Percentiles rank a stretch among this genome's conserved stretches.
Conservation (phyloP, 1,140 invertebrate species). For the Drosophila biarmipes region DNA sequence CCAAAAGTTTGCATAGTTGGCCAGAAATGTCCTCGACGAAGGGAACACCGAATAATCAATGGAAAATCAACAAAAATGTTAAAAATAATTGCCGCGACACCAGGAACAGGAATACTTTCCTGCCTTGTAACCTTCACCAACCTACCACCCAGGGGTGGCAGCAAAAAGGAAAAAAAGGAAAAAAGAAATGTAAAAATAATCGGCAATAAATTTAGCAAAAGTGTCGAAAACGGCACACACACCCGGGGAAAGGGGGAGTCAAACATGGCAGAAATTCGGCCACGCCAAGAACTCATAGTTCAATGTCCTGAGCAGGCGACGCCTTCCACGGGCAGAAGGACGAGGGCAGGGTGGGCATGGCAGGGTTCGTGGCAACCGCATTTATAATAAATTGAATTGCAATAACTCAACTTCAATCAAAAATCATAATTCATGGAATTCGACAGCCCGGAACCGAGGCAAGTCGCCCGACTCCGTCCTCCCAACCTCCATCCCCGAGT, state of each 20-base stretch:
- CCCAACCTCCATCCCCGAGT: conserved; percentile 20
- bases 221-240: conserved; percentile 77
- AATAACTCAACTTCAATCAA: conserved; percentile 84
- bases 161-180: conserved; percentile 40
- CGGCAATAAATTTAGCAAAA: conserved; percentile 82
- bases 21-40: neutral
- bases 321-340: conserved; percentile 21
- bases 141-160: conserved; percentile 8
- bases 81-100: conserved; percentile 72
- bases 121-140: neutral
- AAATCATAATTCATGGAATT: conserved; percentile 83
- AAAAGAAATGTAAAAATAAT: conserved; percentile 83
- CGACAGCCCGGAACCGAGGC: conserved; percentile 60
- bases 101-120: conserved; percentile 40
- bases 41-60: conserved; percentile 58
- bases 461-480: conserved; percentile 19
- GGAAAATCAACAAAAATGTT: conserved; percentile 73
- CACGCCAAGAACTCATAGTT: conserved; percentile 78
- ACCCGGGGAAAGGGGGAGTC: conserved; percentile 18
- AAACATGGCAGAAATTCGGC: conserved; percentile 61
- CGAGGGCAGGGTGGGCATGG: neutral
- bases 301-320: conserved; percentile 71
- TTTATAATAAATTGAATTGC: conserved; percentile 84
- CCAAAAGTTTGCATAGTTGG: neutral
- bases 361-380: conserved; percentile 72